These are phyloP conservation scores for Philaenus spumarius DNA, from an alignment of 1,140 invertebrate genomes.

Conservation along the genomic window DNA sequence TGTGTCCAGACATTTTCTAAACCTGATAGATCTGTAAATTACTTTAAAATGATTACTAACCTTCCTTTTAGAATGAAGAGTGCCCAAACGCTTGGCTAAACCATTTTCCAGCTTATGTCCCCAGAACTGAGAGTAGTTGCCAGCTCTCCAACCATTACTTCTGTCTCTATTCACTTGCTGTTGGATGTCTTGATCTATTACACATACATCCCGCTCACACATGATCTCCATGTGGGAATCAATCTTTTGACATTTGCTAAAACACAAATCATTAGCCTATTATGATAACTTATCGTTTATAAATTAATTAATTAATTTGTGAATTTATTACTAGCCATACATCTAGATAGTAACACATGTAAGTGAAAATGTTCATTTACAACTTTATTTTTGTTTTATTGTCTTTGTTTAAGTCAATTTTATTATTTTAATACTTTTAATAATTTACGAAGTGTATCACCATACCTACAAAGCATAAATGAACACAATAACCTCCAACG, in stretches of 20 bases:
- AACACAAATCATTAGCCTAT: slow-evolving; percentile 46
- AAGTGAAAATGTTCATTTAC: too few species aligned
- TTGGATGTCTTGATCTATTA: slow-evolving; percentile 62
- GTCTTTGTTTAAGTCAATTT: too few species aligned
- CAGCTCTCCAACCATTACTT: slow-evolving; percentile 59
- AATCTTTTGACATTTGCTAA: slow-evolving; percentile 54
- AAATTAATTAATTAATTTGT: too few species aligned
- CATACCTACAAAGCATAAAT: too few species aligned
- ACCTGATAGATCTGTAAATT: background rate
- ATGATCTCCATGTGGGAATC: slow-evolving; percentile 45
- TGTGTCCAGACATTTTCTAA: background rate
- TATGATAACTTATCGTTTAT: too few species aligned
- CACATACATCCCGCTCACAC: slow-evolving; percentile 66
- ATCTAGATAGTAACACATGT: too few species aligned
- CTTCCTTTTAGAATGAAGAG: slow-evolving; percentile 37
- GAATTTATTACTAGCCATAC: too few species aligned
- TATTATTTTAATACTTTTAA: too few species aligned
- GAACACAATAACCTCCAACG: too few species aligned
- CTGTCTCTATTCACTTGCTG: slow-evolving; percentile 54
- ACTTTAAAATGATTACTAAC: slow-evolving; percentile 13
- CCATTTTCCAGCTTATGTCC: slow-evolving; percentile 76
- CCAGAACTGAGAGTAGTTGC: slow-evolving; percentile 78
- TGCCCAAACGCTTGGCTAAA: slow-evolving; percentile 63
- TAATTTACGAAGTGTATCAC: too few species aligned
- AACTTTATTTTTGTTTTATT: too few species aligned